Evolutionary conservation across 2,797 vertebrate species (phyloP).

Genomic region (Acipenser transmontanus): DNA sequence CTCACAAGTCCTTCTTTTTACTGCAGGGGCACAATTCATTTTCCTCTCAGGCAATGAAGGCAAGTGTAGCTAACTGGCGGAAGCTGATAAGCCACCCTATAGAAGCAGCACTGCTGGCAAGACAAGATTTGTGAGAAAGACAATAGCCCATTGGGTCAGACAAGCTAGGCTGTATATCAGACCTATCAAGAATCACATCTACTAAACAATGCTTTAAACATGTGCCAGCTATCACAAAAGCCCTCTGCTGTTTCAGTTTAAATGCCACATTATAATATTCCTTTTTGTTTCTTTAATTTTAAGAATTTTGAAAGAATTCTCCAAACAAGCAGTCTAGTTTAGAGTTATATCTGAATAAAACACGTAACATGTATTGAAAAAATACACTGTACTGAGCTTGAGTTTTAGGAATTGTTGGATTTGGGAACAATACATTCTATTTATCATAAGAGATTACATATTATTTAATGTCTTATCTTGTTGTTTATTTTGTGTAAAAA

Average conservation of each 20-base stretch:
- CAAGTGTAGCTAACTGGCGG: conserved; percentile 69
- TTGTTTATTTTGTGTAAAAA: too few species aligned
- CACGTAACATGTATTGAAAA: too few species aligned
- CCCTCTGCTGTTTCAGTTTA: conserved; percentile 38
- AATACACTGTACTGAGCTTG: too few species aligned
- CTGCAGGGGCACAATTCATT: conserved; percentile 90
- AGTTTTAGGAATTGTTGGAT: too few species aligned
- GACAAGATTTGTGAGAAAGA: conserved; percentile 84
- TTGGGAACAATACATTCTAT: too few species aligned
- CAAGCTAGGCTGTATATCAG: conserved; percentile 59
- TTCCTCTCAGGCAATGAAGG: conserved; percentile 86
- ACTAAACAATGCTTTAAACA: conserved; percentile 56
- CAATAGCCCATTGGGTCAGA: conserved; percentile 77
- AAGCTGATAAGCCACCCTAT: conserved; percentile 83
- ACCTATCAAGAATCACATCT: conserved; percentile 66
- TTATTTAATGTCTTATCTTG: too few species aligned
- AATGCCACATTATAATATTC: conserved; percentile 1
- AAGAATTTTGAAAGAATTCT: background rate
- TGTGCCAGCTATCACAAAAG: conserved; percentile 44
- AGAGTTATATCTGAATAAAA: background rate
- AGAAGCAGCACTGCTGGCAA: conserved; percentile 68
- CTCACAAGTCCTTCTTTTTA: conserved; percentile 89
- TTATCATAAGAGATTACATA: too few species aligned
- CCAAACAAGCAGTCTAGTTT: background rate
- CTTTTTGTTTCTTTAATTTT: background rate